Evolutionary conservation across 2,888 invertebrate species (phyloP).

Genomic region (Teleogryllus oceanicus): DNA sequence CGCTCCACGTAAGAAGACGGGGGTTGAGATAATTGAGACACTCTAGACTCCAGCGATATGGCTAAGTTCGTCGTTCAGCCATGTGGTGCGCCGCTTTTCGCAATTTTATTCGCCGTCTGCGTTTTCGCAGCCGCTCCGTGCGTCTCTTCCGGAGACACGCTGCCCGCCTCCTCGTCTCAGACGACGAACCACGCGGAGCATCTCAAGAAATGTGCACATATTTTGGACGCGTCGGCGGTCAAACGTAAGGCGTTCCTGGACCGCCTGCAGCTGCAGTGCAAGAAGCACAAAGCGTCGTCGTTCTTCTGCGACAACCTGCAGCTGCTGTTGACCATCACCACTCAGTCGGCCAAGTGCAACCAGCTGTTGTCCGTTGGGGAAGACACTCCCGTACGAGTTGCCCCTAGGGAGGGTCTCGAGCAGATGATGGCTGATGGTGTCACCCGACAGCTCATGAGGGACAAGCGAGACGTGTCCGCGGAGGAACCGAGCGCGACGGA

Average conservation of each 20-base stretch:
- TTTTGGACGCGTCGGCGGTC: not conserved
- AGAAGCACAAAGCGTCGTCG: not conserved
- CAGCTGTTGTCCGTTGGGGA: not conserved
- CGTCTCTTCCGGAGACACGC: not conserved
- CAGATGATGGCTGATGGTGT: not conserved
- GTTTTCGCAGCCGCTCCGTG: not conserved
- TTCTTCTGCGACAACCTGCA: constrained; percentile 28
- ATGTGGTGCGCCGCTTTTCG: not conserved
- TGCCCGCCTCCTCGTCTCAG: not conserved
- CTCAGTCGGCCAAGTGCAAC: not conserved
- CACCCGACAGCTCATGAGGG: not conserved
- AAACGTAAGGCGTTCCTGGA: constrained; percentile 24
- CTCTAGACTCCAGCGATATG: not conserved
- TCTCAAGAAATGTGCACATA: not conserved
- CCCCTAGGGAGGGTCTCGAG: not conserved
- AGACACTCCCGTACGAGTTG: not conserved
- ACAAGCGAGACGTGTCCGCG: not conserved
- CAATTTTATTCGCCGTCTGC: not conserved
- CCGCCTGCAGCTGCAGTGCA: constrained; percentile 26
- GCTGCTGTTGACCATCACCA: constrained; percentile 19
- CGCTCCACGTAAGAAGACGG: not conserved
- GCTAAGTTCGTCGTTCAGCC: not conserved
- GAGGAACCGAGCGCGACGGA: not conserved
- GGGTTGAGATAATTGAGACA: not conserved
- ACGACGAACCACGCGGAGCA: not conserved